A percentile compares a stretch with the other conserved stretches of the same genome.
Evolutionary conservation across 2,797 vertebrate genomes (phyloP).

Genomic region (Leucoraja ocellata): DNA sequence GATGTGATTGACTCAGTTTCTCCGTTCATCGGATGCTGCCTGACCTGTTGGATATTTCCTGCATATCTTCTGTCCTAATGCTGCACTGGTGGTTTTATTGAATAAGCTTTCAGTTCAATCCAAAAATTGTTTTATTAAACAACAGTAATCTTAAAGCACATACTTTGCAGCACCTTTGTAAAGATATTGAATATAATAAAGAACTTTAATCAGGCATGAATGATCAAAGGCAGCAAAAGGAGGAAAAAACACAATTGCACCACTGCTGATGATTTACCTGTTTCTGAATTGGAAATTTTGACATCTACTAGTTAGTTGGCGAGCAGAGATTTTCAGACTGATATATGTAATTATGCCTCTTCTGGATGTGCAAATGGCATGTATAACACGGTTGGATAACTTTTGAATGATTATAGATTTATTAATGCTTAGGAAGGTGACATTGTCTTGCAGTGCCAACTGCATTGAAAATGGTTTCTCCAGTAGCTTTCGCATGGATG

Average conservation of each 20-base stretch:
- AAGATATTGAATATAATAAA: background rate
- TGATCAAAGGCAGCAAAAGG: background rate
- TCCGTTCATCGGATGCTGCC: no score
- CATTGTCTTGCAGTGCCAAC: constrained; percentile 21
- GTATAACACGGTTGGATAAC: background rate
- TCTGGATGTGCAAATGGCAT: constrained; percentile 5
- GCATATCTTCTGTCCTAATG: background rate
- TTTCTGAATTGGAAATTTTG: background rate
- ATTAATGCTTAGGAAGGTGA: constrained; percentile 32
- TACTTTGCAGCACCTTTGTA: no score
- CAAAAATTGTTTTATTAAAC: background rate
- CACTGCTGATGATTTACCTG: background rate
- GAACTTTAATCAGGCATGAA: background rate
- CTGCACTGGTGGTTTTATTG: background rate
- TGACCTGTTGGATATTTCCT: no score
- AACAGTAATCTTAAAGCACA: background rate
- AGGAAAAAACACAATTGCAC: background rate
- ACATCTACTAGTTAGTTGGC: background rate
- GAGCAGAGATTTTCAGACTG: constrained; percentile 11
- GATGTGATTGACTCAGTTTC: no score
- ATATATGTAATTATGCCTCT: constrained; percentile 22
- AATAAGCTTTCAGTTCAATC: background rate
- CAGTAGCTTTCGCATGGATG: background rate
- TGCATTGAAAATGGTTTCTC: constrained; percentile 7
- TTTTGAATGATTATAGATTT: constrained; percentile 27